Base-by-base conservation (phyloP, 2,888 invertebrate species). In the Cactoblastis cactorum region DNA sequence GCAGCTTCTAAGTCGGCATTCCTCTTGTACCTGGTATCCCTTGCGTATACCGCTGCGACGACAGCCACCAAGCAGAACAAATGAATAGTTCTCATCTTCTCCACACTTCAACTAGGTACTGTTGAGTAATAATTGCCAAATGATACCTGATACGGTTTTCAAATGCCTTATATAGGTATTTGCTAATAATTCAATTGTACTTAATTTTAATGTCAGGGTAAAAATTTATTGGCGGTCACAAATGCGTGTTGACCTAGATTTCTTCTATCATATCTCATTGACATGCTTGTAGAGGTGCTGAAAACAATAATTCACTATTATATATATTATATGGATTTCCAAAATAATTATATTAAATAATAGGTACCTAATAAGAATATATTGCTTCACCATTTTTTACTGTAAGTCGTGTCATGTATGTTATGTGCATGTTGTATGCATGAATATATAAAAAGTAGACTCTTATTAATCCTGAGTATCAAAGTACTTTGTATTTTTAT, bases 1-100 rank as follows among this genome's bases (percentile, higher is more conserved):
- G 92, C 92, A 4, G 77, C 77, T 43, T 82, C 84, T 41, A 92
- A 73, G 61, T 92, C 92, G 12, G 77, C 81, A 53, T 77, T 83
- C 50, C 90, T 78, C 59, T 74, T 80, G 52, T 80, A 73, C 1
- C 90, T 77, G 28, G 91, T 83, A 57, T 91, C 89, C 59, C 91
- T 87, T 57, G 90, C 71, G 69, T 84, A 66, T 51, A 80, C 69
- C 50, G 83, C 67, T 61, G 90, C 77, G 62, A 91, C 68, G 54
- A 91, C 62, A 62, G 84, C 73, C 66, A 83, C 56, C 62, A 91
- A 54, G 76, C 87, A 66, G 72, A 90, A 57, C 67, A 77, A 54
- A 43, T 75, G 66, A 46, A 71, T 59, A 54, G 68, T 69, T 63
- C 70, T 79, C 89, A 89, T 89, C 65, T 74, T 83, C 71, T 63